A percentile compares a stretch with the other conserved stretches of the same genome.
These are phyloP conservation scores for Mactra quadrangularis DNA, from an alignment of 1,140 invertebrate species.

Conservation along the genomic window DNA sequence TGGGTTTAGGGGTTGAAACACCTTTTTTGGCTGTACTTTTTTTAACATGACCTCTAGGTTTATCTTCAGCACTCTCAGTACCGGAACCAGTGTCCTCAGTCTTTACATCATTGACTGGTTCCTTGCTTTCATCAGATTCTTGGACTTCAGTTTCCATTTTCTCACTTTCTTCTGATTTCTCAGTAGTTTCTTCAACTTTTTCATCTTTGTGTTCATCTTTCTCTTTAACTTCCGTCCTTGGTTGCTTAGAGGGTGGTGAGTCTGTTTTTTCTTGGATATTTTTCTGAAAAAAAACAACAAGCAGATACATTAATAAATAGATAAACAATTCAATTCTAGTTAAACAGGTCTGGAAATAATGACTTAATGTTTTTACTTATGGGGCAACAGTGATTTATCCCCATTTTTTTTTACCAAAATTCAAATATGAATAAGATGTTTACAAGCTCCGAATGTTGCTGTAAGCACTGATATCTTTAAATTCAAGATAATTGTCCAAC, in stretches of 20 bases:
- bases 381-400: too few species aligned
- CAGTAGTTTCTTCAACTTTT: slow-evolving; percentile 2
- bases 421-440: too few species aligned
- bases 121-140: background rate
- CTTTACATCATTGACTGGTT: background rate
- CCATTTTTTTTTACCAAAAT: too few species aligned
- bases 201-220: background rate
- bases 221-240: background rate
- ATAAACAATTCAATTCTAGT: too few species aligned
- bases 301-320: too few species aligned
- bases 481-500: too few species aligned
- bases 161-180: background rate
- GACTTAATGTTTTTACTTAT: too few species aligned
- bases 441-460: too few species aligned
- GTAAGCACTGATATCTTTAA: too few species aligned
- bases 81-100: background rate
- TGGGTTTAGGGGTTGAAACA: slow-evolving; percentile 30
- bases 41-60: slow-evolving; percentile 29
- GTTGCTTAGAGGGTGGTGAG: background rate
- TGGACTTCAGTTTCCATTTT: slow-evolving; percentile 14
- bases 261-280: too few species aligned
- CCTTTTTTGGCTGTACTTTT: slow-evolving; percentile 39
- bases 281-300: too few species aligned
- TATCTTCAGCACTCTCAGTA: background rate
- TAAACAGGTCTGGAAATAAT: too few species aligned